Evolutionary conservation across 2,113 vertebrate species (phyloP).

Genomic region (Plestiodon gilberti): DNA sequence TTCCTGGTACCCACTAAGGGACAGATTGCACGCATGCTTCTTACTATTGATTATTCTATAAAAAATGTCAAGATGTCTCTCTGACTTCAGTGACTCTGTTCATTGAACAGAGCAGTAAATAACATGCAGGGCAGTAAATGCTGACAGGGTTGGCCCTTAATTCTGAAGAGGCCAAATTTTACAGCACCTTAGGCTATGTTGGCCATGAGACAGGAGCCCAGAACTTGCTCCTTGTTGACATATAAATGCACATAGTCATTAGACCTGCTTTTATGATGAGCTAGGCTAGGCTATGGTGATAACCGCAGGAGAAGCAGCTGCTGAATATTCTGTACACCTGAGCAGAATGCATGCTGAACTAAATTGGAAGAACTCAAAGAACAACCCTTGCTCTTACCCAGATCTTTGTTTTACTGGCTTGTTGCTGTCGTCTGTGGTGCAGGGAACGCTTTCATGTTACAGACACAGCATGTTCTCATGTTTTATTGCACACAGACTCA

Average conservation of each 20-base stretch:
- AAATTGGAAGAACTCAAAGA: neutral
- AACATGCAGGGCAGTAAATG: neutral
- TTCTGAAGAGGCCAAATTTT: slow-evolving; percentile 7
- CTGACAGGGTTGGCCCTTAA: slow-evolving; percentile 3
- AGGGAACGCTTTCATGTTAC: neutral
- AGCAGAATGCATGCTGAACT: neutral
- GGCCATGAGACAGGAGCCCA: neutral
- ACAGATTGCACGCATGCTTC: neutral
- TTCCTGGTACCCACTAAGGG: neutral
- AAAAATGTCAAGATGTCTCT: neutral
- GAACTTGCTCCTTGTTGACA: slow-evolving; percentile 19
- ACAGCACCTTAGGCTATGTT: neutral
- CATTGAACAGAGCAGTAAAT: slow-evolving; percentile 1
- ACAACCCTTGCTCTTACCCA: neutral
- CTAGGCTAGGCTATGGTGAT: neutral
- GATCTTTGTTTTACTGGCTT: neutral
- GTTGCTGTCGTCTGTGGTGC: neutral
- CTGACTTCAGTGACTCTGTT: neutral
- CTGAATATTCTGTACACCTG: neutral
- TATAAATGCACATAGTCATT: slow-evolving; percentile 27
- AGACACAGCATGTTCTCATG: slow-evolving; percentile 28
- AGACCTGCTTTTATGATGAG: neutral
- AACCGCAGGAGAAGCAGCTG: neutral
- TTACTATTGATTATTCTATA: neutral
- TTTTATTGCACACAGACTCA: slow-evolving; percentile 43